Base-by-base conservation (phyloP, 2,113 vertebrate genomes). In the Larimichthys crocea region DNA sequence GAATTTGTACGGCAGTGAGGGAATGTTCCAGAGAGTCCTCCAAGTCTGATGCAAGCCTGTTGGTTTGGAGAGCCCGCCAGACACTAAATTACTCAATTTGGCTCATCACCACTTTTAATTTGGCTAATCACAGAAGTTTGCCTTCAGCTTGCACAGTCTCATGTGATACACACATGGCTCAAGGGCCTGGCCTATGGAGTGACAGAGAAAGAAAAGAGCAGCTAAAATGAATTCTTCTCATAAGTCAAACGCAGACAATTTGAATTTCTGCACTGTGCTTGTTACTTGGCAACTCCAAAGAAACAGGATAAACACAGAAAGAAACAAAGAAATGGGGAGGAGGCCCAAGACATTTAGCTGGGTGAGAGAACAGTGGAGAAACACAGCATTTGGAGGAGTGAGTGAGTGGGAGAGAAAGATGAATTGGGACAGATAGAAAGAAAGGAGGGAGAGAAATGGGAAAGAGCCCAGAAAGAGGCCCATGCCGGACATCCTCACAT, bases 231-330 rank as follows among this genome's bases (percentile, higher is more conserved):
- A 88, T 82, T 40, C 81, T 84, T 86, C 49, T 81, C 80, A 62
- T 69, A 70, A 86, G 50, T 86, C 55, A 83, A 76, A 80, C 74
- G 80, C 79, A 89, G 85, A 84, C 84, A 73, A 77, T 80, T 85
- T 46, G 26, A 88, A 75, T 89, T 74, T 91, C 69, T 82, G 66
- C 81, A 91, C 35, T 10, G 60, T 53, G 31, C 79, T 74, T n/a
- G 85, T 94, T 92, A 84, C 91, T 82, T 76, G 17, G 88, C 89
- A 91, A 92, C 87, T 65, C 6, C 46, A 26, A 62, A 70, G 74
- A 87, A 80, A 87, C 59, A 65, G 56, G 52, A 63, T 86, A 91
- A 92, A 91, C 84, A 92, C 16, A 80, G 63, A 79, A 70, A 79
- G 49, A 40, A 40, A 40, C 35, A 75, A 74, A 29, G 40, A 74